Conservation (phyloP, 2,888 invertebrate genomes). For the Lepetodrilus schrolli region DNA sequence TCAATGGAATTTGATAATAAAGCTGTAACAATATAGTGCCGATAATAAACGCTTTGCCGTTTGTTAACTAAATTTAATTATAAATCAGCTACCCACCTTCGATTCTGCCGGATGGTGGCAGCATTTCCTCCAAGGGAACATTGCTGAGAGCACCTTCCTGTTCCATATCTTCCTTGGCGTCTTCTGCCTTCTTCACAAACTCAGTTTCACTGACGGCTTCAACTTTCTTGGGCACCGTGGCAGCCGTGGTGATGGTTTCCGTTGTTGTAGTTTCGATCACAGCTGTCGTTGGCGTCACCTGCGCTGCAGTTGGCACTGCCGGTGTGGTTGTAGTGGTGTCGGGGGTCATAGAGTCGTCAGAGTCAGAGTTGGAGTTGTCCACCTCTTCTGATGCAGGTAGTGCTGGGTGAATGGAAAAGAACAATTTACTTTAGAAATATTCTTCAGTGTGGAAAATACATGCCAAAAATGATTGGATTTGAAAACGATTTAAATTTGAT, state of each 20-base stretch:
- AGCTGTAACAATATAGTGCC: no score
- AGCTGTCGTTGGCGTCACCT: neutral
- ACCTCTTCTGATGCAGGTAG: no score
- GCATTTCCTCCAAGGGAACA: constrained; percentile 22
- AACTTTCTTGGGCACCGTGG: neutral
- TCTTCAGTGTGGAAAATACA: no score
- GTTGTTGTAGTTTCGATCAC: neutral
- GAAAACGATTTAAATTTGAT: no score
- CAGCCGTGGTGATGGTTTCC: neutral
- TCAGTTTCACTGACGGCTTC: no score
- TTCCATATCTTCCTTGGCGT: neutral
- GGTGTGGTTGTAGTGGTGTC: neutral
- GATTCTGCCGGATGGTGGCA: constrained; percentile 13
- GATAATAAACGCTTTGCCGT: no score
- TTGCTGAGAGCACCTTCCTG: constrained; percentile 19
- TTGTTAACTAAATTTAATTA: no score
- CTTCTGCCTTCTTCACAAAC: neutral
- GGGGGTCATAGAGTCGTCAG: neutral
- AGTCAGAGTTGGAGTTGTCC: no score
- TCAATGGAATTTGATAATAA: no score
- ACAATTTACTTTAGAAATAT: no score
- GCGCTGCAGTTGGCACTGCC: neutral
- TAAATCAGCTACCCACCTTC: neutral
- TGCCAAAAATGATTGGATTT: no score
- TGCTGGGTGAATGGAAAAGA: no score